Conservation (phyloP, 2,797 vertebrate genomes). For the Thamnophis elegans region DNA sequence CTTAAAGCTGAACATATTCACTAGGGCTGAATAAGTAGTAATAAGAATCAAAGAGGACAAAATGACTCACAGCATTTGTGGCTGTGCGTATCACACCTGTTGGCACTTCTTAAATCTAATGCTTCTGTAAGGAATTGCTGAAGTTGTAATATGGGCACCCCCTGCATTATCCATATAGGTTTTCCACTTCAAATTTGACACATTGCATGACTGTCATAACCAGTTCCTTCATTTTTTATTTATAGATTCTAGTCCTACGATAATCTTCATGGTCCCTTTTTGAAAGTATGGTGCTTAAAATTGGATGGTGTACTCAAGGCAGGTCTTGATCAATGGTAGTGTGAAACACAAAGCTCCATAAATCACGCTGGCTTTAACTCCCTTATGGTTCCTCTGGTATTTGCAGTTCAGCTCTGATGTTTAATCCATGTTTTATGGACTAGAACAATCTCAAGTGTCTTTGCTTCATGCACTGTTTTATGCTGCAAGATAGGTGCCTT, state of each 20-base stretch:
- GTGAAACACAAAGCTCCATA: background rate
- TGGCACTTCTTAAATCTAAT: background rate
- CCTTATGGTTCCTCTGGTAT: background rate
- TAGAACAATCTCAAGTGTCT: background rate
- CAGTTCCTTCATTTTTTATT: background rate
- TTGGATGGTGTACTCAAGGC: background rate
- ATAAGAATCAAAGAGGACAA: background rate
- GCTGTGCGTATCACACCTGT: background rate
- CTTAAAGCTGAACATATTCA: background rate
- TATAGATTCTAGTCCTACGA: background rate
- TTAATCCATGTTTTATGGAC: background rate
- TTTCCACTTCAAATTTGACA: background rate
- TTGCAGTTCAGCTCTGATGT: background rate
- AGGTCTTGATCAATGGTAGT: background rate
- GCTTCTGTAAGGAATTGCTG: background rate
- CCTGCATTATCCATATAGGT: background rate
- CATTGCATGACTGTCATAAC: background rate
- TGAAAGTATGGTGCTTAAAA: background rate
- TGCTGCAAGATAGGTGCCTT: background rate
- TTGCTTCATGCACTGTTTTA: background rate
- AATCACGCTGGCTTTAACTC: background rate
- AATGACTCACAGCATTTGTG: background rate
- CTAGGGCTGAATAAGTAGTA: background rate
- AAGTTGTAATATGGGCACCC: background rate
- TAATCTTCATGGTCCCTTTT: background rate